Evolutionary conservation across 2,797 vertebrate species (phyloP).

Genomic region (Squalus acanthias): DNA sequence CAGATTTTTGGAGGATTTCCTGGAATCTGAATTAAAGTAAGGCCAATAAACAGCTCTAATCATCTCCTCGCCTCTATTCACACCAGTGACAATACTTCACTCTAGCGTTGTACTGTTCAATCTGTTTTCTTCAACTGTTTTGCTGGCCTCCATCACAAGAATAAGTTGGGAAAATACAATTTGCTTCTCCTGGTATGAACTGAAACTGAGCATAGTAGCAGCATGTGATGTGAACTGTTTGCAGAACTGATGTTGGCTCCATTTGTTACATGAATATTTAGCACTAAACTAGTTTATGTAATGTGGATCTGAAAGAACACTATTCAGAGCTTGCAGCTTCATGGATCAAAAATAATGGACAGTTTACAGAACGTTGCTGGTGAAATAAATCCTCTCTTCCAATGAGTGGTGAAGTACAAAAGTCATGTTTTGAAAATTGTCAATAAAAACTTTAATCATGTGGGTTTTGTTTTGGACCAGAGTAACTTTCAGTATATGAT

Average conservation of each 20-base stretch:
- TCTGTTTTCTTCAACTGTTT: neutral
- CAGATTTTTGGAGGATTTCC: neutral
- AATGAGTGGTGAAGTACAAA: neutral
- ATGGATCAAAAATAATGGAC: slow-evolving; percentile 6
- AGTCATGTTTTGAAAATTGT: neutral
- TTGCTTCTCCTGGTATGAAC: neutral
- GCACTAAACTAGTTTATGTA: neutral
- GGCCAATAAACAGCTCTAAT: neutral
- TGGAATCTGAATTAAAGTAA: neutral
- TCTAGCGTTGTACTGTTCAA: neutral
- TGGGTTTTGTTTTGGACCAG: neutral
- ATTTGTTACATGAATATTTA: neutral
- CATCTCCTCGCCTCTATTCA: neutral
- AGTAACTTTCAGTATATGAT: neutral
- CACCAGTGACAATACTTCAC: neutral
- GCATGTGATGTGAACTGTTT: neutral
- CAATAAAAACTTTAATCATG: neutral
- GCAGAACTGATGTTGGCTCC: neutral
- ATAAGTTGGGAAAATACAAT: neutral
- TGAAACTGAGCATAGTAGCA: neutral
- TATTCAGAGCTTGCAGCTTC: neutral
- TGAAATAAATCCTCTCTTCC: neutral
- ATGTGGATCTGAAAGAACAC: neutral
- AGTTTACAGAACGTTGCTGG: neutral
- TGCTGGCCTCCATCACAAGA: neutral